Conservation (phyloP, 1,140 invertebrate species). For the Dendrolimus kikuchii region DNA sequence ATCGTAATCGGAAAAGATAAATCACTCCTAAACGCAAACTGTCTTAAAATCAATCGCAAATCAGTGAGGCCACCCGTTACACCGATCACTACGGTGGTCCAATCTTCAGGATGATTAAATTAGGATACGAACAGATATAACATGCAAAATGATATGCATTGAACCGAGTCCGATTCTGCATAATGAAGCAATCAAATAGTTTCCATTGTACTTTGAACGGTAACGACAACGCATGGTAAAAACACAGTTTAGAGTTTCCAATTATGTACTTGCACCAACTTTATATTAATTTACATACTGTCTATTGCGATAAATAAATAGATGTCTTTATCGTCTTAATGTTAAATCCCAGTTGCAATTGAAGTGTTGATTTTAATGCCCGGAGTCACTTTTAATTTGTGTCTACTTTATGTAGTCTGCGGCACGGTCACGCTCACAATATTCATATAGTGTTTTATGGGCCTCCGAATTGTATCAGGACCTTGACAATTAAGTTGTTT, state of each 20-base stretch:
- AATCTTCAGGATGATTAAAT: slow-evolving; percentile 69
- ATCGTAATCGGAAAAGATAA: slow-evolving; percentile 18
- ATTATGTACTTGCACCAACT: too few relatives aligned
- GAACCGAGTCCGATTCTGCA: slow-evolving; percentile 50
- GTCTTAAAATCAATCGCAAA: slow-evolving; percentile 42
- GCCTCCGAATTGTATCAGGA: too few relatives aligned
- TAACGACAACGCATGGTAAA: slow-evolving; percentile 27
- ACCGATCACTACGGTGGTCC: slow-evolving; percentile 57
- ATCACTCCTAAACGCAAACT: slow-evolving; percentile 25
- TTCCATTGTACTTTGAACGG: slow-evolving; percentile 39
- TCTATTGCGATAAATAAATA: too few relatives aligned
- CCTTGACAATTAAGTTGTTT: too few relatives aligned
- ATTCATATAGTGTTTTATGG: too few relatives aligned
- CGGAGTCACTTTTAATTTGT: too few relatives aligned
- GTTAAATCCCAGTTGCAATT: too few relatives aligned
- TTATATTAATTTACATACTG: too few relatives aligned
- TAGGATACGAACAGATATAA: slow-evolving; percentile 64
- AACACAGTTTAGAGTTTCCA: slow-evolving; percentile 26
- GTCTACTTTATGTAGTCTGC: too few relatives aligned
- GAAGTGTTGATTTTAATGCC: too few relatives aligned
- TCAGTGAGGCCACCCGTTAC: slow-evolving; percentile 42
- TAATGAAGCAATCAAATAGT: slow-evolving; percentile 69
- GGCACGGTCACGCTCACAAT: too few relatives aligned
- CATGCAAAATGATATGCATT: slow-evolving; percentile 69
- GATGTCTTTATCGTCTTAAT: too few relatives aligned